A percentile compares a stretch with the other conserved stretches of the same genome.
Conservation (phyloP, 2,797 vertebrate genomes). For the Podargus strigoides region DNA sequence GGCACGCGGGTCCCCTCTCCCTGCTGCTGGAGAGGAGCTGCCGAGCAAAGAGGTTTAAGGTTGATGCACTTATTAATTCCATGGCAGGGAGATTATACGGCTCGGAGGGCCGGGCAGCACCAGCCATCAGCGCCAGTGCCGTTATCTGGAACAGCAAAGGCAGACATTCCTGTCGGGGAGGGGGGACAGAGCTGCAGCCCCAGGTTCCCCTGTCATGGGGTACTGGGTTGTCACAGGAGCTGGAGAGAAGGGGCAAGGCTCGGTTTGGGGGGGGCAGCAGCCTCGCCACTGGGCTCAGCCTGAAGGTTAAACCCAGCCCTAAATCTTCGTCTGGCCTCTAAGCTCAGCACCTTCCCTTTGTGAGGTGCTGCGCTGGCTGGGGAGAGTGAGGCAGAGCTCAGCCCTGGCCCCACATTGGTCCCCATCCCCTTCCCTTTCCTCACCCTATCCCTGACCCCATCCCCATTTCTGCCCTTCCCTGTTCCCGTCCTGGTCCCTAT, state of each 20-base stretch:
- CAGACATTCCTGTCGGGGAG: background rate
- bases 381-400: background rate
- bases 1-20: background rate
- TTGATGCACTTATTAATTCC: background rate
- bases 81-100: background rate
- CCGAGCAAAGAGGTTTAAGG: background rate
- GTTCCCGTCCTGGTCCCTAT: background rate
- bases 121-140: fast-evolving
- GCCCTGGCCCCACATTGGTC: background rate
- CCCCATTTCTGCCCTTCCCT: no score
- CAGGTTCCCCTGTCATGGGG: background rate
- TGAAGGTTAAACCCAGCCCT: background rate
- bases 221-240: no score
- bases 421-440: background rate
- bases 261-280: no score
- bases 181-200: background rate
- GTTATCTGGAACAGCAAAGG: background rate
- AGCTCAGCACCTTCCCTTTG: background rate
- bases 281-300: background rate
- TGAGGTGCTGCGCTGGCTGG: background rate
- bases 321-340: background rate
- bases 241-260: background rate
- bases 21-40: background rate
- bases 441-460: background rate
- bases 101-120: background rate